phyloP scores from a whole-genome alignment of 1,140 invertebrate species.

The Spodoptera litura region DNA sequence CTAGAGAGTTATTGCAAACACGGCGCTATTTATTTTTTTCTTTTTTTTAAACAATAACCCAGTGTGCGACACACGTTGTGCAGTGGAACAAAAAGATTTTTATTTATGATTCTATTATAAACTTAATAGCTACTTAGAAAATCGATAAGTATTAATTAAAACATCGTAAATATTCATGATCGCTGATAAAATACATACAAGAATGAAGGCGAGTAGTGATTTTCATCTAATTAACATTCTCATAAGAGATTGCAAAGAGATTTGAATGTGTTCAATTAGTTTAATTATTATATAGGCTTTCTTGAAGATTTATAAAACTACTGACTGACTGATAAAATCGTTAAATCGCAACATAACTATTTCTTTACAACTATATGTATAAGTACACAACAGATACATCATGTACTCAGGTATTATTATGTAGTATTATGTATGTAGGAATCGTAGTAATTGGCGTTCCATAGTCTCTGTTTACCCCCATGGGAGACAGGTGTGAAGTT shows the following conservation, averaged over 20 bases:
- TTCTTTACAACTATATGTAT: no score
- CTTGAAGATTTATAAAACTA: not conserved
- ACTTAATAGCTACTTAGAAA: constrained; percentile 14
- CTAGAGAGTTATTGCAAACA: not conserved
- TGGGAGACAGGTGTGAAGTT: no score
- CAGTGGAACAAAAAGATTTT: not conserved
- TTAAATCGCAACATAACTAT: not conserved
- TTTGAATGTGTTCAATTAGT: not conserved
- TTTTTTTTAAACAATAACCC: not conserved
- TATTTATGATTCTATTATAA: not conserved
- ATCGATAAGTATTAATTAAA: constrained; percentile 14
- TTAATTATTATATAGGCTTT: not conserved
- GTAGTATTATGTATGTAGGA: no score
- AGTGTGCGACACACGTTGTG: not conserved
- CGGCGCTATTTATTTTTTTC: no score
- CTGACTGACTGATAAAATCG: not conserved
- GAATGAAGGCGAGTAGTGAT: constrained; percentile 13
- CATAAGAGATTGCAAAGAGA: not conserved
- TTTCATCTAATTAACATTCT: constrained; percentile 2
- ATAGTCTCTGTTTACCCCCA: no score
- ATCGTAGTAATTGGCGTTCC: no score
- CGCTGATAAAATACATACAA: not conserved
- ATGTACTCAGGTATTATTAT: no score
- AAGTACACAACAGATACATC: no score
- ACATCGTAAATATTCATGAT: constrained; percentile 35